A percentile compares a stretch with the other conserved stretches of the same genome.
phyloP scores from a whole-genome alignment of 2,113 vertebrate genomes.

The Etheostoma spectabile region DNA sequence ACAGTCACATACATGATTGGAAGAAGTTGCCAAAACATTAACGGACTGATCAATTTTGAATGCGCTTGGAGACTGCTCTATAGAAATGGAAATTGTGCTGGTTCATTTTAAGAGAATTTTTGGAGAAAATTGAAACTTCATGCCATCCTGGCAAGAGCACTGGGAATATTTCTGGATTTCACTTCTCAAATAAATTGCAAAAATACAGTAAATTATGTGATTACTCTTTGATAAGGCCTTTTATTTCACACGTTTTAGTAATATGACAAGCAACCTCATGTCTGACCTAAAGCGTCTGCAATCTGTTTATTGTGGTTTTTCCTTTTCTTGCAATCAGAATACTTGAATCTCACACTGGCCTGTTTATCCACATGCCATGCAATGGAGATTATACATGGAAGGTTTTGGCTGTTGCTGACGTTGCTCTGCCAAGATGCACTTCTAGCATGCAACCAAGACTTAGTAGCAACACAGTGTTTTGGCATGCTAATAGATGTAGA shows the following conservation, averaged over 20 bases:
- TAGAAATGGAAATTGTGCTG: neutral
- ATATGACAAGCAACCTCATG: neutral
- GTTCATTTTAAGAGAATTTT: neutral
- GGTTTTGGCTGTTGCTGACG: constrained; percentile 44
- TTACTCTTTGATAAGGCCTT: constrained; percentile 1
- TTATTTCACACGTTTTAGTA: constrained; percentile 6
- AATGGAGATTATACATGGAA: constrained; percentile 13
- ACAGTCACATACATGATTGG: neutral
- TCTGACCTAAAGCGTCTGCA: constrained; percentile 3
- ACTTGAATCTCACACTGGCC: constrained; percentile 4
- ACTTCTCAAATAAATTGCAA: constrained; percentile 1
- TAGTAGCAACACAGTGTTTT: constrained; percentile 27
- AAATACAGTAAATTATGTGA: neutral
- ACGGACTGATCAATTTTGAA: neutral
- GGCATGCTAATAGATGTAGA: constrained; percentile 12
- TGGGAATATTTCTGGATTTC: neutral
- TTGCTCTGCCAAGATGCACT: constrained; percentile 55
- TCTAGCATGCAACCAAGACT: constrained; percentile 39
- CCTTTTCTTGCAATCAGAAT: constrained; percentile 5
- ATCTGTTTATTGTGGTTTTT: constrained; percentile 14
- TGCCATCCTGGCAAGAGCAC: neutral
- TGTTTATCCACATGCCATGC: constrained; percentile 25
- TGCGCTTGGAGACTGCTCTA: neutral
- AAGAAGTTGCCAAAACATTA: neutral
- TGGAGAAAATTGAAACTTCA: neutral